Conservation (phyloP, 2,113 vertebrate species). For the Erinaceus europaeus region DNA sequence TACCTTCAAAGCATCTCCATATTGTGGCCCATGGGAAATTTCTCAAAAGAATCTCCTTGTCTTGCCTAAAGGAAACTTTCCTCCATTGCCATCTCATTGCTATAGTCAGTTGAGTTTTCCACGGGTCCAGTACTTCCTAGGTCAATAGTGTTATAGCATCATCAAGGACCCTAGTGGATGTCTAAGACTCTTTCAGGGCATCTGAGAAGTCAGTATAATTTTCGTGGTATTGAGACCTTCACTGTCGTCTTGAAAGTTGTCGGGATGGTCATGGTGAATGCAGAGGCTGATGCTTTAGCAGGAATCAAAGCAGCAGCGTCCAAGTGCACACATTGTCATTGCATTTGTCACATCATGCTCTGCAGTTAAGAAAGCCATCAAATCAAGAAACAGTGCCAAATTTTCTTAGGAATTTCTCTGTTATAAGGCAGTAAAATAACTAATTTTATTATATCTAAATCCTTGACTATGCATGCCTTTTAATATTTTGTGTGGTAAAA, state of each 20-base stretch:
- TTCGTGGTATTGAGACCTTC: background rate
- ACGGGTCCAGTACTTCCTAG: background rate
- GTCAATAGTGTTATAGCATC: background rate
- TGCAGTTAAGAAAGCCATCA: background rate
- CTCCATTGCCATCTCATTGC: background rate
- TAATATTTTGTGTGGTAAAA: background rate
- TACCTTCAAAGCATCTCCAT: background rate
- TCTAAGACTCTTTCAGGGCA: background rate
- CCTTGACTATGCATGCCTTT: background rate
- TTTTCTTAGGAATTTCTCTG: background rate
- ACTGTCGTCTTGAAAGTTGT: background rate
- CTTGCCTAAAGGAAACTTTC: background rate
- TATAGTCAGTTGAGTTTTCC: background rate
- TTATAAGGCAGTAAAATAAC: background rate
- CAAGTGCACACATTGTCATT: rapidly evolving
- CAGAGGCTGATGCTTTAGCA: too few species aligned
- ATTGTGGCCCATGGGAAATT: background rate
- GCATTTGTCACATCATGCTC: rapidly evolving
- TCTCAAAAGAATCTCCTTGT: background rate
- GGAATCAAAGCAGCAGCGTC: background rate
- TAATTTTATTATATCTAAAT: background rate
- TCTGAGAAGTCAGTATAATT: background rate
- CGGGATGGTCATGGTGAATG: too few species aligned
- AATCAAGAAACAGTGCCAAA: background rate
- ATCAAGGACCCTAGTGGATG: background rate